Conservation (phyloP, 2,888 invertebrate species). For the Cephus pygmeus region DNA sequence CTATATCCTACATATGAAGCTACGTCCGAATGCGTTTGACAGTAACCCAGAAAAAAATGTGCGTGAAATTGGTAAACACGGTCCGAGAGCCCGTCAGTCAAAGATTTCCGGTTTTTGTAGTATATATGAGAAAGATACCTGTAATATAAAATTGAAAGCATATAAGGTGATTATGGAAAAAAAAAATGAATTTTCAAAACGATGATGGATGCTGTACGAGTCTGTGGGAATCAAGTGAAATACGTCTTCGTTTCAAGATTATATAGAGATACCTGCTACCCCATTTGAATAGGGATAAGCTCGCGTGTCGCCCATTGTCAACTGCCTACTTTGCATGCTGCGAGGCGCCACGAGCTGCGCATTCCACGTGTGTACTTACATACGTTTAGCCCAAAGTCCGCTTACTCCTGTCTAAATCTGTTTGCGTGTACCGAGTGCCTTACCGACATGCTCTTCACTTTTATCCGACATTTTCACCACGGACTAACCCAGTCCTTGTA, state of each 20-base stretch:
- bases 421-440: conserved; percentile 1
- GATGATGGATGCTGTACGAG: neutral
- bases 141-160: neutral
- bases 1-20: too few species aligned
- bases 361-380: conserved; percentile 27
- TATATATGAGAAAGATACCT: neutral
- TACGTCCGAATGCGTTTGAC: too few species aligned
- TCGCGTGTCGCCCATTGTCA: conserved; percentile 27
- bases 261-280: conserved; percentile 1
- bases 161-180: neutral
- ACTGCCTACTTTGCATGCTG: conserved; percentile 36
- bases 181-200: neutral
- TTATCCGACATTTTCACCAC: neutral
- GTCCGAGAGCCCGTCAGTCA: neutral
- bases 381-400: neutral
- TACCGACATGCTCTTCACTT: neutral
- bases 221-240: conserved; percentile 12
- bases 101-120: neutral
- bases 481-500: neutral
- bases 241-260: conserved; percentile 32
- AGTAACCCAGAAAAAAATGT: neutral
- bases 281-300: conserved; percentile 1
- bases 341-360: conserved; percentile 19
- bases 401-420: neutral
- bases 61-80: neutral